A percentile compares a stretch with the other conserved stretches of the same genome.
These are phyloP conservation scores for Tyria jacobaeae DNA, from an alignment of 2,888 invertebrate species.

Conservation along the genomic window DNA sequence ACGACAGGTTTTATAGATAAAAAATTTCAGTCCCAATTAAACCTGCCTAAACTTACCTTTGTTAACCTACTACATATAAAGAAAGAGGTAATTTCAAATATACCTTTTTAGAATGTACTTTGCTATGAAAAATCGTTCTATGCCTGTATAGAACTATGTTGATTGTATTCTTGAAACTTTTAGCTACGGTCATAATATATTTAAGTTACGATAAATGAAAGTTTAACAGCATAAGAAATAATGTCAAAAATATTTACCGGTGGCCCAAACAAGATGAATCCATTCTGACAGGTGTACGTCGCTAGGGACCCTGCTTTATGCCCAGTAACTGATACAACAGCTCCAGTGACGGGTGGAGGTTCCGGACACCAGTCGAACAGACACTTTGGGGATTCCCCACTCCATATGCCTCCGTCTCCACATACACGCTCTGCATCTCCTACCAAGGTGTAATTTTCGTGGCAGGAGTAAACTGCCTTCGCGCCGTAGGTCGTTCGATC, in stretches of 20 bases:
- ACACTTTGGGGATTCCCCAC: slow-evolving; percentile 92
- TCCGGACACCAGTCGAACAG: slow-evolving; percentile 96
- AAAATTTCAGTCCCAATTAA: too few species aligned
- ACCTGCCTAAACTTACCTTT: too few species aligned
- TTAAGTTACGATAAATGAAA: not conserved
- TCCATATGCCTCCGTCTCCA: slow-evolving; percentile 91
- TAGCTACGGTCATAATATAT: not conserved
- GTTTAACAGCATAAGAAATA: not conserved
- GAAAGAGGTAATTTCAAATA: too few species aligned
- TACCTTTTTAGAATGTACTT: too few species aligned
- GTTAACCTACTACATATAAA: too few species aligned
- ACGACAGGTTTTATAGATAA: too few species aligned
- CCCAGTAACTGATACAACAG: slow-evolving; percentile 89
- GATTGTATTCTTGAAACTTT: not conserved
- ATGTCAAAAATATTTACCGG: slow-evolving; percentile 84
- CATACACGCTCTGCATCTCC: slow-evolving; percentile 91
- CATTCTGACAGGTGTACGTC: slow-evolving; percentile 92
- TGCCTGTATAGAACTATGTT: too few species aligned
- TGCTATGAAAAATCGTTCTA: too few species aligned
- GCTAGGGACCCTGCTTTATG: slow-evolving; percentile 93
- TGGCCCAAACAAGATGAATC: slow-evolving; percentile 94
- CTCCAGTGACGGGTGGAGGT: slow-evolving; percentile 92
- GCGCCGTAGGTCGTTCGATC: slow-evolving; percentile 93
- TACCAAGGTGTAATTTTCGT: slow-evolving; percentile 94
- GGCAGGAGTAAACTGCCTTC: slow-evolving; percentile 91